phyloP scores from a whole-genome alignment of 2,113 vertebrate genomes.

The Hyperoodon ampullatus region DNA sequence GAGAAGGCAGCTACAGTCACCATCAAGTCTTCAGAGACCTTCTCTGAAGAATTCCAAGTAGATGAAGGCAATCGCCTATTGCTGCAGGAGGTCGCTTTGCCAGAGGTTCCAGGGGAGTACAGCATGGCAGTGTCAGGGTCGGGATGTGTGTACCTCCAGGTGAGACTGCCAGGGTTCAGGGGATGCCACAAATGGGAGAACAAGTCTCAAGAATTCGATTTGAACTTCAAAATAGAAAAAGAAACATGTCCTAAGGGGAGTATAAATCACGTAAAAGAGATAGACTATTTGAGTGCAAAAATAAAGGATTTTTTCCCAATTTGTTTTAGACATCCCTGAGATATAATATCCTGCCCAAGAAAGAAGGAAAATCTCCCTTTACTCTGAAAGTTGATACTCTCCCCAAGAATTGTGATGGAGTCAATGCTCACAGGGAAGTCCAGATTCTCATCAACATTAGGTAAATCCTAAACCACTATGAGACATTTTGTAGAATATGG shows the following conservation, averaged over 20 bases:
- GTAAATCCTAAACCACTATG: constrained; percentile 66
- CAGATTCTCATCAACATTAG: constrained; percentile 81
- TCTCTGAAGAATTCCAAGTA: constrained; percentile 85
- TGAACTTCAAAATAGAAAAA: background rate
- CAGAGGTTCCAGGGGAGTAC: constrained; percentile 84
- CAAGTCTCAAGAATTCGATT: background rate
- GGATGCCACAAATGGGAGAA: background rate
- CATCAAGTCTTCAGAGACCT: constrained; percentile 67
- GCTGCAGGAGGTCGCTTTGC: constrained; percentile 86
- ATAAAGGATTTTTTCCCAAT: background rate
- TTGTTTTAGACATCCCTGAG: constrained; percentile 81
- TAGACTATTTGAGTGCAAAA: background rate
- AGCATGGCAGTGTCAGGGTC: constrained; percentile 77
- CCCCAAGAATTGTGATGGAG: constrained; percentile 48
- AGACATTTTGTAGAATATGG: background rate
- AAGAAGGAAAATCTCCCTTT: constrained; percentile 69
- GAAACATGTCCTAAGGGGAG: background rate
- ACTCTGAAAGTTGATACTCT: constrained; percentile 50
- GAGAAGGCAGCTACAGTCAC: constrained; percentile 62
- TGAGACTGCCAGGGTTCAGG: constrained; percentile 65
- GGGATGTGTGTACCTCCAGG: constrained; percentile 88
- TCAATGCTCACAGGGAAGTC: constrained; percentile 71
- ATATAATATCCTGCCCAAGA: constrained; percentile 82
- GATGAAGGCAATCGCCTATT: constrained; percentile 88
- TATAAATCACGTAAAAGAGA: background rate